These are phyloP conservation scores for Geodia barretti DNA, from an alignment of 37 sponge, comb jelly and placozoan genomes.

Conservation along the genomic window DNA sequence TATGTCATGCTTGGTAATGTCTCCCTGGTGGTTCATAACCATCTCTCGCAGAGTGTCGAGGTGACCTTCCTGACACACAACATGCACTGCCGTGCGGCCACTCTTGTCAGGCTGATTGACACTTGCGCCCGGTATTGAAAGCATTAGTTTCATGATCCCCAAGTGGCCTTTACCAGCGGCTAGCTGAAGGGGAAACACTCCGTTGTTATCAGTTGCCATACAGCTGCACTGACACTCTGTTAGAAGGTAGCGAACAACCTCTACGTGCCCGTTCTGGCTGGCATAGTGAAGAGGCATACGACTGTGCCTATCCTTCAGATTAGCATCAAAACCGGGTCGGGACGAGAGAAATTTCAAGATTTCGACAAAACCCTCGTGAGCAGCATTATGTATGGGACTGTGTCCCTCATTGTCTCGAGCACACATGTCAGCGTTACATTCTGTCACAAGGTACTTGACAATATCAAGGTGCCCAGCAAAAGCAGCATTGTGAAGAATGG, in stretches of 20 bases:
- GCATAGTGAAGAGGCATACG: slow-evolving; percentile 32
- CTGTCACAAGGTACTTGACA: slow-evolving; percentile 26
- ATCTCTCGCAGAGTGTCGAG: slow-evolving; percentile 9
- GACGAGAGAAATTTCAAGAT: slow-evolving; percentile 3
- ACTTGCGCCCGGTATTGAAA: background rate
- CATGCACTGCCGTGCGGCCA: slow-evolving; percentile 43
- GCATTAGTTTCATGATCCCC: slow-evolving; percentile 6
- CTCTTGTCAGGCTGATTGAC: background rate
- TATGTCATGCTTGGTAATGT: background rate
- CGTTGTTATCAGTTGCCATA: background rate
- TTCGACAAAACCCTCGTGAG: slow-evolving; percentile 6
- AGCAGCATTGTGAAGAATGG: slow-evolving; percentile 26
- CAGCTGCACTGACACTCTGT: background rate
- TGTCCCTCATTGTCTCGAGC: slow-evolving; percentile 16
- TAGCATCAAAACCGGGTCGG: background rate
- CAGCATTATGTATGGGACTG: slow-evolving; percentile 27
- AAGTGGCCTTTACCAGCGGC: slow-evolving; percentile 28
- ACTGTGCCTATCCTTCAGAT: slow-evolving; percentile 18
- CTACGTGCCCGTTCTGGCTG: slow-evolving; percentile 16
- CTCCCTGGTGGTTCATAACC: slow-evolving; percentile 16
- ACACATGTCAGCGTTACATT: background rate
- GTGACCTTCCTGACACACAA: slow-evolving; percentile 28
- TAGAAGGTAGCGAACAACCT: slow-evolving; percentile 1
- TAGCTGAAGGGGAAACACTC: background rate
- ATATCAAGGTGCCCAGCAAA: slow-evolving; percentile 23